Conservation (phyloP, 2,888 invertebrate genomes). For the Tiliacea citrago region DNA sequence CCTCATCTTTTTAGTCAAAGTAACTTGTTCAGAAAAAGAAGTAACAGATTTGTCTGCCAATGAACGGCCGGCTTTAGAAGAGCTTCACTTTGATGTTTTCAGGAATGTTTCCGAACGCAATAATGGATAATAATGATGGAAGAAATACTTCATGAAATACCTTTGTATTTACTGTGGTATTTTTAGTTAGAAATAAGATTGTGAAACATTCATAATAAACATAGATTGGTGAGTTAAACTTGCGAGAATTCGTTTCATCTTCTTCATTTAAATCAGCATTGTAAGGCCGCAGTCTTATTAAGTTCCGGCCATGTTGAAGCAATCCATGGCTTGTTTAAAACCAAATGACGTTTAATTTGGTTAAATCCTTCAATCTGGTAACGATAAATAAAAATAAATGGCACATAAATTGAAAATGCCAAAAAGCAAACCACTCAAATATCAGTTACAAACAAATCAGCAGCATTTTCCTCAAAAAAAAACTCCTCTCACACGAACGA, state of each 20-base stretch:
- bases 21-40: conserved; percentile 26
- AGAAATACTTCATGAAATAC: conserved; percentile 41
- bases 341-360: neutral
- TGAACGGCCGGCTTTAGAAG: conserved; percentile 36
- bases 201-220: neutral
- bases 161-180: conserved; percentile 32
- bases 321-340: neutral
- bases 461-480: conserved; percentile 36
- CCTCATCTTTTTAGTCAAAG: conserved; percentile 14
- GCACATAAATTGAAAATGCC: neutral
- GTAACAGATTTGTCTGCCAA: conserved; percentile 34
- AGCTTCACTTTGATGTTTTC: conserved; percentile 55
- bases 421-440: conserved; percentile 17
- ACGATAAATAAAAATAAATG: neutral
- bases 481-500: conserved; percentile 41
- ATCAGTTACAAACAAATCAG: conserved; percentile 45
- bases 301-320: neutral
- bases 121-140: conserved; percentile 60
- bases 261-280: neutral
- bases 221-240: neutral
- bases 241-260: neutral
- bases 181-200: conserved; percentile 26
- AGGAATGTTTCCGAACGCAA: conserved; percentile 57
- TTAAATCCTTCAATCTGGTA: neutral
- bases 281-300: neutral